Evolutionary conservation across 2,797 vertebrate species (phyloP), one percentile per base, ranked within the genome.

Genomic region (Acanthiza pusilla): DNA sequence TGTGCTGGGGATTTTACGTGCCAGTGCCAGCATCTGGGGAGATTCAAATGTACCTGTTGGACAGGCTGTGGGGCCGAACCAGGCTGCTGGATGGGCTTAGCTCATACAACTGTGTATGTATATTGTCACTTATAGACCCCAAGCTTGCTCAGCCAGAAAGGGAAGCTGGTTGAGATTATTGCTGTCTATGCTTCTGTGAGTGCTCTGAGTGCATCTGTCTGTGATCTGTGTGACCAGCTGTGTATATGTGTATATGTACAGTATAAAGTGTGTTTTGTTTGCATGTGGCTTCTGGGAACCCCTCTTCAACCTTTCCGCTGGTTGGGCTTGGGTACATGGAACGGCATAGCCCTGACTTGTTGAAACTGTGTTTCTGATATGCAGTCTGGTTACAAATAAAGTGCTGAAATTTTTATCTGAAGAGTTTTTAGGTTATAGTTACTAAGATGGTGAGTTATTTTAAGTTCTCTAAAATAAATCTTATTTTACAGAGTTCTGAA

Each of bases 71-170:
- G 5, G 16, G 48, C 8, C 72, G 54, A 88, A 43, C 11, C 20
- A 62, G 48, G 32, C 18, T 53, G 13, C 11, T 30, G 22, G 53
- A 42, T 8, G 20, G 19, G 27, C 23, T 2, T 4, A 71, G 18
- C 3, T 53, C 4, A 3, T 27, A 34, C 2, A 5, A 34, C 17
- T 9, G 1, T 3, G 8, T 19, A 21, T 7, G 3, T 7, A 10
- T 25, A 15, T 21, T 47, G 11, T 32, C 18, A 42, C 3, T 25
- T 18, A 38, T 3, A 3, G 23, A 32, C 10, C 2, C 5, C 2
- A 10, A 11, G 16, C 34, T 53, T 43, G 30, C 18, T 58, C 32
- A 67, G 48, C 3, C 25, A 43, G 34, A 40, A 45, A 22, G 7
- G 50, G 29, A 3, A 85, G 2, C 7, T 50, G 19, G 3, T 7